Evolutionary conservation across 1,140 invertebrate genomes (phyloP).

Genomic region (Rhysida immarginata): DNA sequence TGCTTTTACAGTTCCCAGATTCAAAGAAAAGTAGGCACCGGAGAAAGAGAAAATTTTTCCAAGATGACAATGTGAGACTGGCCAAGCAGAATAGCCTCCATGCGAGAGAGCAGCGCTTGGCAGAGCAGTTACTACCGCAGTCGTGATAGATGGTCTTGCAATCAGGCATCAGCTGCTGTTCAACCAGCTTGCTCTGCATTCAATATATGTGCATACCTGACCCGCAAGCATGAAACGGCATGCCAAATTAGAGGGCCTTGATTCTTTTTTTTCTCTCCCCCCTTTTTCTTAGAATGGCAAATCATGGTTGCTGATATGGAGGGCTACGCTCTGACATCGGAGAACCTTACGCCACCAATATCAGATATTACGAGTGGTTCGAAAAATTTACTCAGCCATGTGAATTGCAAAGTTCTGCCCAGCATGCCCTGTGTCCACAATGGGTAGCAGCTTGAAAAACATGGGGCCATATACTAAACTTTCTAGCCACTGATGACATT

Average conservation of each 20-base stretch:
- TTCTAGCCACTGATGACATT: not conserved
- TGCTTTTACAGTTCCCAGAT: too few relatives aligned
- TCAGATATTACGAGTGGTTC: not conserved
- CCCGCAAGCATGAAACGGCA: constrained; percentile 4
- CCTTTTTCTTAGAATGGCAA: constrained; percentile 2
- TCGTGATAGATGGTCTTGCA: constrained; percentile 1
- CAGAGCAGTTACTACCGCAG: too few relatives aligned
- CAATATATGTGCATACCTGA: constrained; percentile 9
- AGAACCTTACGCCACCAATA: not conserved
- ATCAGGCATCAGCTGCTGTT: not conserved
- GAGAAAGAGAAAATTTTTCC: not conserved
- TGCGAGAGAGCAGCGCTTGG: too few relatives aligned
- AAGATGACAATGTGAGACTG: too few relatives aligned
- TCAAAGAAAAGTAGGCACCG: not conserved
- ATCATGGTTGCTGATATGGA: constrained; percentile 1
- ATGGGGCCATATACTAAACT: too few relatives aligned
- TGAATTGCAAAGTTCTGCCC: not conserved
- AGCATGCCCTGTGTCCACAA: too few relatives aligned
- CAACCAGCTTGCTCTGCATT: not conserved
- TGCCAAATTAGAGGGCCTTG: constrained; percentile 1
- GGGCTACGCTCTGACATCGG: not conserved
- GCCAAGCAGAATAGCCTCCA: too few relatives aligned
- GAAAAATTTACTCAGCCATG: constrained; percentile 4
- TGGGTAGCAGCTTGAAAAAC: too few relatives aligned
- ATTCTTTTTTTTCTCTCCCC: too few relatives aligned